Conservation (phyloP, 2,113 vertebrate species). For the Picathartes gymnocephalus region DNA sequence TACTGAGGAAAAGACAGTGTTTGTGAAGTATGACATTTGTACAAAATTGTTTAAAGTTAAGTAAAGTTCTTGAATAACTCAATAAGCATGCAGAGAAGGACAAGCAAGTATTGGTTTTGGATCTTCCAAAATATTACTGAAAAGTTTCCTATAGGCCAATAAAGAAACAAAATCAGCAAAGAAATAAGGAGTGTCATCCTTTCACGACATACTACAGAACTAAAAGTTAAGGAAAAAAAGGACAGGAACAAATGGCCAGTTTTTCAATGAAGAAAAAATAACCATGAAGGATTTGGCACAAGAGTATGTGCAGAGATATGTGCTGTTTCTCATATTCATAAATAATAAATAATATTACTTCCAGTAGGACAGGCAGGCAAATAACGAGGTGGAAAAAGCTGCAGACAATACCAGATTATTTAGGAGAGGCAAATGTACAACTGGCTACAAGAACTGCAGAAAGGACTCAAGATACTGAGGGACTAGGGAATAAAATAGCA, state of each 20-base stretch:
- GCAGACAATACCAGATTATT: background rate
- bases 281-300: background rate
- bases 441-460: background rate
- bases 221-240: background rate
- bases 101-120: background rate
- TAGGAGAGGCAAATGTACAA: background rate
- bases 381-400: background rate
- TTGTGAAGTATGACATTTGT: background rate
- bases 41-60: background rate
- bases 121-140: background rate
- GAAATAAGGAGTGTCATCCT: background rate
- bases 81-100: background rate
- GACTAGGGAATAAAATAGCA: background rate
- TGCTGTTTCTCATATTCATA: background rate
- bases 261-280: background rate
- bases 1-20: background rate
- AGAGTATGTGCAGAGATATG: background rate
- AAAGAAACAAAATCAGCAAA: background rate
- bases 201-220: background rate
- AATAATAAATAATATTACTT: constrained; percentile 23
- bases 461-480: background rate
- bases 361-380: background rate
- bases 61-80: background rate
- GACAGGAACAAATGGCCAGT: background rate
- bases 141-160: background rate